phyloP scores from a whole-genome alignment of 2,113 vertebrate genomes.

The Tonatia bakeri region DNA sequence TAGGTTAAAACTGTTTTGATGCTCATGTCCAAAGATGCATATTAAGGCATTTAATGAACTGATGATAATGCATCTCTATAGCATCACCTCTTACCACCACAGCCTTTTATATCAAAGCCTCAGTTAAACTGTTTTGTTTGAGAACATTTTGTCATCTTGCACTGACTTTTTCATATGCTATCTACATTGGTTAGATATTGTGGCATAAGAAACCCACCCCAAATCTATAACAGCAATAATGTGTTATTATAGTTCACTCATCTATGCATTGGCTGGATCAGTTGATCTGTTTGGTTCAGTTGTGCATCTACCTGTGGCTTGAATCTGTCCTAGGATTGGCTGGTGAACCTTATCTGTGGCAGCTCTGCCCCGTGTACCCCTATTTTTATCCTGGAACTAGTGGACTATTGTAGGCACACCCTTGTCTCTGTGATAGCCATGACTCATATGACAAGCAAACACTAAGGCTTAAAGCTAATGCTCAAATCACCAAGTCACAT shows the following conservation, averaged over 20 bases:
- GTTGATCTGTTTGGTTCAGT: background rate
- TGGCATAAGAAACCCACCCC: background rate
- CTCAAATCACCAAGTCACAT: background rate
- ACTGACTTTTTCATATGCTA: background rate
- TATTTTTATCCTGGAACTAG: background rate
- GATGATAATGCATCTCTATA: background rate
- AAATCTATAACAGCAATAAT: background rate
- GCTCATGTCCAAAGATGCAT: background rate
- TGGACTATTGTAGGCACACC: background rate
- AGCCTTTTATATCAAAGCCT: background rate
- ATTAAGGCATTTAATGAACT: background rate
- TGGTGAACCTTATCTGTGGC: background rate
- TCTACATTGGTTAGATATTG: background rate
- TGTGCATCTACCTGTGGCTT: too few relatives aligned
- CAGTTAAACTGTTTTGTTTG: background rate
- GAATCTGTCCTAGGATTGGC: background rate
- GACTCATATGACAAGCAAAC: background rate
- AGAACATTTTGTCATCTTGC: background rate
- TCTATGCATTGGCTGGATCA: background rate
- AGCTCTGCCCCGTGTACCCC: background rate
- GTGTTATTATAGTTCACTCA: too few relatives aligned
- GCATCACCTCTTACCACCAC: background rate
- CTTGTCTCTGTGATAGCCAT: background rate
- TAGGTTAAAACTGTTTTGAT: background rate
- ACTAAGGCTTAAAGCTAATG: background rate